Evolutionary conservation across 2,113 vertebrate genomes (phyloP), one percentile per base, ranked within the genome.

Genomic region (Tetrao urogallus): DNA sequence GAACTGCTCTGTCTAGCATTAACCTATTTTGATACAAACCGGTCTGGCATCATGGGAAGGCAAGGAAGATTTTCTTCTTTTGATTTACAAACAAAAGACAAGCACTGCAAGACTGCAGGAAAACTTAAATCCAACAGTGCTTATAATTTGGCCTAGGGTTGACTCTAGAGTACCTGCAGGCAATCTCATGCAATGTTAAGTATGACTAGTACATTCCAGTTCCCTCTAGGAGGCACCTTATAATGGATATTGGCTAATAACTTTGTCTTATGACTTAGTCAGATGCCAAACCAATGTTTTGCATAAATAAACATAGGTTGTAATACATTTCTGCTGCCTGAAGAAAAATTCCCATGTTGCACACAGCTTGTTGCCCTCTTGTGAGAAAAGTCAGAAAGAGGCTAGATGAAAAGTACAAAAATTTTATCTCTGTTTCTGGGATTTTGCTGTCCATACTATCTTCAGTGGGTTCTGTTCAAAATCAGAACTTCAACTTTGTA

Each of bases 21-120:
- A 91, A 97, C 96, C 45, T 86, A 38, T 93, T 95, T 93, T 91
- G 91, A 95, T 92, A 52, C 57, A 38, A 96, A 96, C 58, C 67
- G 67, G 65, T 73, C 61, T 84, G 63, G 27, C 61, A 76, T 89
- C 61, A 75, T 40, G 70, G 86, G 92, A 93, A 95, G 70, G 48
- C 56, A 20, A 93, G 93, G 79, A 83, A 65, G n/a, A 56, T 95
- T 95, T 96, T 86, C 58, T 79, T 90, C 57, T 58, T 74, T 82
- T n/a, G 52, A 52, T 70, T 93, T 89, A 76, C 84, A 95, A 91
- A 91, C 85, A 90, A 60, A 95, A 88, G 88, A 70, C 32, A 34
- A 83, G 54, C 67, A 42, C 56, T 83, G 40, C 66, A 76, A 91
- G 60, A 71, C 36, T 38, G 42, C 60, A 36, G 50, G 54, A 89